A percentile compares a stretch with the other conserved stretches of the same genome.
These are phyloP conservation scores for Anadara kagoshimensis DNA, from an alignment of 1,140 invertebrate genomes.

Conservation along the genomic window DNA sequence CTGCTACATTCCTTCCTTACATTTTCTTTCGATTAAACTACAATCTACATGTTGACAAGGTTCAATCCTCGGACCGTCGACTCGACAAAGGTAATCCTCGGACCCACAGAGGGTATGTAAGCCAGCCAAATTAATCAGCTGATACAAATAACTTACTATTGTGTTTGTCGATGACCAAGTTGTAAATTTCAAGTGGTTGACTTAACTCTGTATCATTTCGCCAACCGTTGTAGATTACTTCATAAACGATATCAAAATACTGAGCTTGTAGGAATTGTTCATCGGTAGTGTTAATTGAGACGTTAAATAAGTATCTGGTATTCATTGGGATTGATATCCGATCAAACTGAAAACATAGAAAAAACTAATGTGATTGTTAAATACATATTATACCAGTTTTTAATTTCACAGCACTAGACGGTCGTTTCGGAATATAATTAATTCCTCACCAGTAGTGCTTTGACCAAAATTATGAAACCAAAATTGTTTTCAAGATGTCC, in stretches of 20 bases:
- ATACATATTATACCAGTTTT: background rate
- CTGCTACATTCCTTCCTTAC: too few relatives aligned
- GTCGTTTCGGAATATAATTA: background rate
- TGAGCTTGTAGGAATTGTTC: background rate
- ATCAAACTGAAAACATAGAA: slow-evolving; percentile 2
- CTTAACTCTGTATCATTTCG: slow-evolving; percentile 6
- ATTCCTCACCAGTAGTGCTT: too few relatives aligned
- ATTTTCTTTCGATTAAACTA: too few relatives aligned
- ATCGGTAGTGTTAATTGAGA: slow-evolving; percentile 4
- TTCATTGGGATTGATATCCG: slow-evolving; percentile 17
- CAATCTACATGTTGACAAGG: too few relatives aligned
- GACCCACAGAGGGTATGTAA: too few relatives aligned
- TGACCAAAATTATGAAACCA: too few relatives aligned
- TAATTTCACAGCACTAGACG: too few relatives aligned
- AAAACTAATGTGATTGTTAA: background rate
- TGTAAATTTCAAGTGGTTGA: background rate
- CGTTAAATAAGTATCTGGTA: slow-evolving; percentile 11
- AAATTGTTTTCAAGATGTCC: too few relatives aligned
- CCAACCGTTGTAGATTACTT: slow-evolving; percentile 22
- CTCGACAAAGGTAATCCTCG: too few relatives aligned
- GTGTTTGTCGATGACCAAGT: background rate
- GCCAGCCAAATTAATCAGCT: background rate
- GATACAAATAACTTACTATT: background rate
- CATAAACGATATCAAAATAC: background rate
- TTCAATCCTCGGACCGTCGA: too few relatives aligned